Base-by-base conservation (phyloP, 1,140 invertebrate genomes). In the Trichonephila clavipes region DNA sequence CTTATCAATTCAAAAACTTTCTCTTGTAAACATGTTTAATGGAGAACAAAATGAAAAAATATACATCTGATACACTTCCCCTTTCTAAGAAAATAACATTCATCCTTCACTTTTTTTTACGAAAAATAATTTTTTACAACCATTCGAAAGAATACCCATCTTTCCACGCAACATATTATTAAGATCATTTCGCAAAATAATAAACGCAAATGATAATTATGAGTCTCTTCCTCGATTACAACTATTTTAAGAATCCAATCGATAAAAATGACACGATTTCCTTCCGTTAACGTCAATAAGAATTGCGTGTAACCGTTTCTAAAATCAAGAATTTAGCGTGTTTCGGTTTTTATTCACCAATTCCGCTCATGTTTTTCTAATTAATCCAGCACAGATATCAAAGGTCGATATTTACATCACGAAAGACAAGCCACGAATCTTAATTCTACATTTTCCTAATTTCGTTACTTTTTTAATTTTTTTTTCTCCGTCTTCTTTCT, bases 351-450 rank as follows among this genome's bases (percentile, higher is more conserved):
- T 89, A 72, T 77, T 44, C 62, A 40, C 19, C 19, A 24, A 88
- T 88, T 88, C 86, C 86, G 59, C 21, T 34, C 69, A 77, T 89
- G 88, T 89, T 89, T 89, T 59, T n/a, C 88, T 89, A 89, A 89
- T 89, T 89, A 89, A 89, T 89, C 88, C 58, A 58, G 44, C 44
- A 21, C 34, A 28, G 85, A 87, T 89, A 89, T 89, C 88, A 89
- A 89, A 89, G 88, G 88, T 89, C 88, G 88, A 89, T 89, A 89
- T 89, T 89, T 89, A 77, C 88, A 89, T 77, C 64, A 58, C 66
- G 88, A 72, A 14, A 62, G 62, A 89, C 88, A 89, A 89, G 88
- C 88, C 88, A 72, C 88, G 88, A 89, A 89, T 72, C 66, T 89
- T 89, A 89, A 89, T 89, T 89, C 69, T 77, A 59, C 88, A 89